Evolutionary conservation across 2,113 vertebrate genomes (phyloP).

Genomic region (Beaufortia kweichowensis): DNA sequence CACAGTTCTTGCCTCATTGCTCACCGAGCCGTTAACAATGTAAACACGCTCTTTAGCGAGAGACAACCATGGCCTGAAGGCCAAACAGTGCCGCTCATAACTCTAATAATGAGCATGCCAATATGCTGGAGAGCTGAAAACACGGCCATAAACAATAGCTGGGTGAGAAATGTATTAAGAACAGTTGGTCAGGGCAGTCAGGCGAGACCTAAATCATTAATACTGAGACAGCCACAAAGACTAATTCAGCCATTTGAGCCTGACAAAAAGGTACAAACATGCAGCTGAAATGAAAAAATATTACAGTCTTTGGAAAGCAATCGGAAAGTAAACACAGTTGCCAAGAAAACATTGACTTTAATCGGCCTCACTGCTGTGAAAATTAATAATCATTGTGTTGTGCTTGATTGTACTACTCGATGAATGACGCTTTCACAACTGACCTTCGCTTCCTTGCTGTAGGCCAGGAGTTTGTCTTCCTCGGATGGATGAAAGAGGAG

Average conservation of each 20-base stretch:
- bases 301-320: not conserved
- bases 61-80: conserved; percentile 39
- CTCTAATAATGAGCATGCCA: conserved; percentile 51
- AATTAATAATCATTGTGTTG: not conserved
- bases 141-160: conserved; percentile 16
- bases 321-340: not conserved
- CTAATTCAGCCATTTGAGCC: conserved; percentile 17
- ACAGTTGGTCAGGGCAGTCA: conserved; percentile 19
- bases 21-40: conserved; percentile 34
- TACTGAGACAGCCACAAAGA: conserved; percentile 12
- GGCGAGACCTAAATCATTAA: conserved; percentile 26
- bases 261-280: conserved; percentile 10
- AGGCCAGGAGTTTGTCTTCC: conserved; percentile 92
- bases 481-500: conserved; percentile 92
- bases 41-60: conserved; percentile 45
- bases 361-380: not conserved
- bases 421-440: conserved; percentile 41
- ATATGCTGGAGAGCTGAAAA: conserved; percentile 39
- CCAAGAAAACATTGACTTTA: not conserved
- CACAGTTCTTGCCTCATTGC: conserved; percentile 13
- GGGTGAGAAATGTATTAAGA: conserved; percentile 34
- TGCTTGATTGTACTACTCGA: conserved; percentile 7
- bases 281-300: not conserved
- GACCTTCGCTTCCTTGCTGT: conserved; percentile 88
- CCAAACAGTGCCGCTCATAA: conserved; percentile 44